Evolutionary conservation across 2,797 vertebrate genomes (phyloP).

Genomic region (Ispidina lecontei): DNA sequence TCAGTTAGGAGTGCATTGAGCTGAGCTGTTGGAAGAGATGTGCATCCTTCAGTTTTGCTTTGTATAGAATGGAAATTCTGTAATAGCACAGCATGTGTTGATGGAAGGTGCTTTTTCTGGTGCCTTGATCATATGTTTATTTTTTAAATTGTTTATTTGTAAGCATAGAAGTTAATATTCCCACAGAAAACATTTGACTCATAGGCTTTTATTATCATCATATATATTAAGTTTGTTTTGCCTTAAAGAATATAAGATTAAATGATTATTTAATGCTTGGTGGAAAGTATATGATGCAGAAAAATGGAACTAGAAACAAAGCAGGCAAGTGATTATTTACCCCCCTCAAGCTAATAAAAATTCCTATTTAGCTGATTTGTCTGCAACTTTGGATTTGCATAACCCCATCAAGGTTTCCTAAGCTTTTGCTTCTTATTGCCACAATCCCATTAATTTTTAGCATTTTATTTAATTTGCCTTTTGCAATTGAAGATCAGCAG

Average conservation of each 20-base stretch:
- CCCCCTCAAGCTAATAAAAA: background rate
- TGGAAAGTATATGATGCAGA: background rate
- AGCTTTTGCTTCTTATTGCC: constrained; percentile 12
- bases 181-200: background rate
- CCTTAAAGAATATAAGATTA: background rate
- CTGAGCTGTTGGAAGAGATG: background rate
- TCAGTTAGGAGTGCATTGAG: background rate
- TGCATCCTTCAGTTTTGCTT: background rate
- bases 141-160: background rate
- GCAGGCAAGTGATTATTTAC: background rate
- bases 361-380: background rate
- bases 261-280: background rate
- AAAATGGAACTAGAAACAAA: background rate
- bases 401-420: background rate
- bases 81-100: background rate
- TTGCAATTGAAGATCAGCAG: background rate
- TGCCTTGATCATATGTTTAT: background rate
- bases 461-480: background rate
- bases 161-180: background rate
- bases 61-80: background rate
- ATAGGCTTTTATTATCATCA: background rate
- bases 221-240: background rate
- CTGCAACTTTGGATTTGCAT: background rate
- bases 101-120: background rate
- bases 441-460: background rate